Conservation (phyloP, 2,113 vertebrate species). For the Herpetotheres cachinnans region DNA sequence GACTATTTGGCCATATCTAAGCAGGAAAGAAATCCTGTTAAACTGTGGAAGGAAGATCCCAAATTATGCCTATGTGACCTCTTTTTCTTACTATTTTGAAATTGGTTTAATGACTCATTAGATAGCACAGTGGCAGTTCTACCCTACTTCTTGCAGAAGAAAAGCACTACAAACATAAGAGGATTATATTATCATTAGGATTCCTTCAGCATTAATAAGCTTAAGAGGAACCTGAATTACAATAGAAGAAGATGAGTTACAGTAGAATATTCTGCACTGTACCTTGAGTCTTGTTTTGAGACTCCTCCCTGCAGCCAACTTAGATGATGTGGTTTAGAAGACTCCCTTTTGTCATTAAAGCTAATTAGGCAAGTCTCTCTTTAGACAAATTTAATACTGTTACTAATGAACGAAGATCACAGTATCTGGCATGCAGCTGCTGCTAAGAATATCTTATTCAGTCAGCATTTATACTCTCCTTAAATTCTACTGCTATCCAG, state of each 20-base stretch:
- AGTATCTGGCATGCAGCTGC: neutral
- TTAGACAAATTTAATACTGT: conserved; percentile 2
- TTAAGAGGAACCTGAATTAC: neutral
- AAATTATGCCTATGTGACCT: neutral
- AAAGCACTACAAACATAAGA: neutral
- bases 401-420: neutral
- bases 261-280: neutral
- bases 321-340: neutral
- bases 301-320: neutral
- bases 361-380: neutral
- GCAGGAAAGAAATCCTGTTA: neutral
- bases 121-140: neutral
- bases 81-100: neutral
- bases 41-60: neutral
- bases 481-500: neutral
- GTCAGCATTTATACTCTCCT: neutral
- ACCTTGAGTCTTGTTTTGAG: neutral
- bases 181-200: conserved; percentile 16
- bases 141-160: neutral
- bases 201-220: neutral
- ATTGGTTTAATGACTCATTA: neutral
- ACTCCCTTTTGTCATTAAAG: neutral
- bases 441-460: neutral
- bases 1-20: neutral
- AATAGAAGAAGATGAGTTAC: neutral